phyloP scores from a whole-genome alignment of 2,797 vertebrate species.

The Anas bernieri region DNA sequence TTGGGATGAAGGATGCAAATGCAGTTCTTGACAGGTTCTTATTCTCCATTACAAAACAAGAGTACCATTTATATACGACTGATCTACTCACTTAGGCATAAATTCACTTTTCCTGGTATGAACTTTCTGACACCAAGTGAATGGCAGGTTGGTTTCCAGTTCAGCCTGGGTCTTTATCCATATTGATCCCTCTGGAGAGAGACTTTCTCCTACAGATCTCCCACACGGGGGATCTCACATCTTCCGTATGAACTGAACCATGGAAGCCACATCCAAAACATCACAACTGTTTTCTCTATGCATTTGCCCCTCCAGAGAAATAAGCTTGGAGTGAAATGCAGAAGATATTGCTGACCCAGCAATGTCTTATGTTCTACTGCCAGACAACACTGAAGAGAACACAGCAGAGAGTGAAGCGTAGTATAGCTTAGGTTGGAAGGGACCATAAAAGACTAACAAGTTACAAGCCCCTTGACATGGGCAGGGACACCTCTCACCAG shows the following conservation, averaged over 20 bases:
- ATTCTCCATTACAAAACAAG: background rate
- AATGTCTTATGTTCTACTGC: rapidly evolving
- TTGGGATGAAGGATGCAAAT: background rate
- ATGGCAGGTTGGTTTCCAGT: background rate
- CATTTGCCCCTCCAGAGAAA: background rate
- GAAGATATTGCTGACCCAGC: background rate
- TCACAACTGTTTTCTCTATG: background rate
- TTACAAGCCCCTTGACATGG: no score
- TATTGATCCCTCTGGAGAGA: background rate
- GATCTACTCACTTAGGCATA: background rate
- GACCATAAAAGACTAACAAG: no score
- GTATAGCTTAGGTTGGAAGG: no score
- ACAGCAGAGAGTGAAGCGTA: background rate
- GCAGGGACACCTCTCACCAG: no score
- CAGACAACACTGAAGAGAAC: background rate
- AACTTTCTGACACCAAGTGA: background rate
- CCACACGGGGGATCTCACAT: background rate
- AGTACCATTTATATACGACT: background rate
- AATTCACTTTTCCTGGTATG: background rate
- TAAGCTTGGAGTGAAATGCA: background rate
- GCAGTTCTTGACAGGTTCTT: background rate
- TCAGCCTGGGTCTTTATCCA: background rate
- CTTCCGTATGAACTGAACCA: background rate
- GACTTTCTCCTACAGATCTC: background rate
- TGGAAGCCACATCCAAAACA: background rate